A percentile compares a stretch with the other conserved stretches of the same genome.
phyloP scores from a whole-genome alignment of 1,140 invertebrate genomes.

The Ceratoteleas bidentatus region DNA sequence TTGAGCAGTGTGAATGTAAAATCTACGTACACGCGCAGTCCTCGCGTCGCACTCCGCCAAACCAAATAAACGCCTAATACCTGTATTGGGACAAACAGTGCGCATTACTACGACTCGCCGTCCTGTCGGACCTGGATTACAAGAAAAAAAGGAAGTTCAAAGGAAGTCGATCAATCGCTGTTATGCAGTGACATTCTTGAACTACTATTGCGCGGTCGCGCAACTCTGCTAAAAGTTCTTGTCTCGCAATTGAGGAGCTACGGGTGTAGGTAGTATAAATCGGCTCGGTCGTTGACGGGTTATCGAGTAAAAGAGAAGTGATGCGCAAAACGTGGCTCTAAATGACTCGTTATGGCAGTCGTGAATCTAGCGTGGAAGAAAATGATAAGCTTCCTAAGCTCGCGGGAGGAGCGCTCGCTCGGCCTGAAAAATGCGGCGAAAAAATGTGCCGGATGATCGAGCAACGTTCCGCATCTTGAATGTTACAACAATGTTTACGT shows the following conservation, averaged over 20 bases:
- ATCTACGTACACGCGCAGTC: slow-evolving; percentile 90
- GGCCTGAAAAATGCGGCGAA: not conserved
- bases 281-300: not conserved
- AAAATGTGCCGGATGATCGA: no score
- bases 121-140: not conserved
- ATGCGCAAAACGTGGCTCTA: not conserved
- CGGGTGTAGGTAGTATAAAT: no score
- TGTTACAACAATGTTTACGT: no score
- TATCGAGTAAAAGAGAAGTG: not conserved
- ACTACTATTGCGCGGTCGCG: not conserved
- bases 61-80: slow-evolving; percentile 91
- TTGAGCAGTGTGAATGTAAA: slow-evolving; percentile 93
- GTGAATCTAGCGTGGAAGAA: not conserved
- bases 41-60: slow-evolving; percentile 88
- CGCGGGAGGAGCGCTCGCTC: not conserved
- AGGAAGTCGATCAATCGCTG: not conserved
- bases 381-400: not conserved
- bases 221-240: not conserved
- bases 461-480: no score
- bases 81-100: slow-evolving; percentile 43
- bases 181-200: not conserved
- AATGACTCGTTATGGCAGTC: not conserved
- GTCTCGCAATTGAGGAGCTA: not conserved
- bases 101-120: not conserved
- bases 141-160: not conserved